These are phyloP conservation scores for Microcebus griseorufus DNA, from an alignment of 2,113 vertebrate genomes.

Conservation along the genomic window DNA sequence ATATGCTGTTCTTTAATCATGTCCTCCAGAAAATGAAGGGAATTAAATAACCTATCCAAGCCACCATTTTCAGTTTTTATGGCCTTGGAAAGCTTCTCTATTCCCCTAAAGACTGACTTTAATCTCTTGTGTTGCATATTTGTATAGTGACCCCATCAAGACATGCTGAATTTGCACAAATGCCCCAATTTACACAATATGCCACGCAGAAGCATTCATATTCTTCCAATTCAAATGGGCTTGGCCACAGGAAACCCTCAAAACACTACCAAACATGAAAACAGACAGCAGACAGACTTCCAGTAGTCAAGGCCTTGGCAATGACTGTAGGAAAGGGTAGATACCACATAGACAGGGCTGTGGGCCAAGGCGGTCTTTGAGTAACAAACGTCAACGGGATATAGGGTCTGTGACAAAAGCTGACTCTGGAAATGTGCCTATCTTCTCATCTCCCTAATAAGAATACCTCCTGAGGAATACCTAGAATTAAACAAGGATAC, in stretches of 20 bases:
- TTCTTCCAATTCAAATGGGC: background rate
- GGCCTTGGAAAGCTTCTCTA: background rate
- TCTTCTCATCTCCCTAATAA: background rate
- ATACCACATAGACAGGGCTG: background rate
- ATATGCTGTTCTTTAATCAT: background rate
- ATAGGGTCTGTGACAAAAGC: background rate
- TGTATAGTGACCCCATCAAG: background rate
- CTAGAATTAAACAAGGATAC: background rate
- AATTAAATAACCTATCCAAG: background rate
- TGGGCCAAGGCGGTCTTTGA: background rate
- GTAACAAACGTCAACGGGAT: background rate
- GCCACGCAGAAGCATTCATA: background rate
- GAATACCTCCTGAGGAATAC: background rate
- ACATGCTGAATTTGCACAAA: background rate
- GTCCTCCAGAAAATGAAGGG: slow-evolving; percentile 23
- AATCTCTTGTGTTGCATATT: background rate
- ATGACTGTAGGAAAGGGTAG: background rate
- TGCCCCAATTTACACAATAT: background rate
- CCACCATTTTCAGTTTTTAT: background rate
- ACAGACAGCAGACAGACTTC: slow-evolving; percentile 6
- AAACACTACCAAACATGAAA: background rate
- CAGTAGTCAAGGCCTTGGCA: background rate
- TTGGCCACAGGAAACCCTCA: slow-evolving; percentile 28
- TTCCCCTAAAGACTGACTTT: background rate
- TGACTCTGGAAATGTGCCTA: background rate